Conservation (phyloP, 2,113 vertebrate species). For the Chaenocephalus aceratus region DNA sequence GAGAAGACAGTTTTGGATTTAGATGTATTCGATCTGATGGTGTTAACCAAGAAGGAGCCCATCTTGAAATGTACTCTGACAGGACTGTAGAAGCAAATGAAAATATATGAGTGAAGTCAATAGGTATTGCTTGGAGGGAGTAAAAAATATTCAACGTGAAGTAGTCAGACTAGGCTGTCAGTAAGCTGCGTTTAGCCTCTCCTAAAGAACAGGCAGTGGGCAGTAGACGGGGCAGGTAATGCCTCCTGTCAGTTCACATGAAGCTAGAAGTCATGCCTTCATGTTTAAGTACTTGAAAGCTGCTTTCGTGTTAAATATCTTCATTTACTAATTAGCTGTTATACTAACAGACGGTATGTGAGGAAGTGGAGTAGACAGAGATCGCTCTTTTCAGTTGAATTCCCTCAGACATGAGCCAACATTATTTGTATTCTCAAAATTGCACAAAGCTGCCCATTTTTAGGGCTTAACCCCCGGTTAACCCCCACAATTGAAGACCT, state of each 20-base stretch:
- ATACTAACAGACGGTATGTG: not conserved
- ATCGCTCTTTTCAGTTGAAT: slow-evolving; percentile 5
- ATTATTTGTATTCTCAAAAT: slow-evolving; percentile 3
- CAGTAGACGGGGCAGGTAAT: slow-evolving; percentile 29
- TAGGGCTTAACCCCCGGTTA: not conserved
- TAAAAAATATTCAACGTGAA: slow-evolving; percentile 25
- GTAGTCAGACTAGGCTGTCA: slow-evolving; percentile 18
- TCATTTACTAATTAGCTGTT: slow-evolving; percentile 15
- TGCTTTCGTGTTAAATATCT: slow-evolving; percentile 12
- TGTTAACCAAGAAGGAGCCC: not conserved
- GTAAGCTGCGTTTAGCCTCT: slow-evolving; percentile 18
- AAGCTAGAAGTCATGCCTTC: slow-evolving; percentile 2
- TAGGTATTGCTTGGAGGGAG: slow-evolving; percentile 8
- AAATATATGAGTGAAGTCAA: slow-evolving; percentile 20
- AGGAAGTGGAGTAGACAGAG: slow-evolving; percentile 18
- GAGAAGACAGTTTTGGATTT: not conserved
- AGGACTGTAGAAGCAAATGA: slow-evolving; percentile 8
- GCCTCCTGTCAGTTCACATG: slow-evolving; percentile 16
- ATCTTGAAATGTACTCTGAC: slow-evolving; percentile 11
- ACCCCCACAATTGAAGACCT: slow-evolving; percentile 8
- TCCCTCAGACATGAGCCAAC: slow-evolving; percentile 15
- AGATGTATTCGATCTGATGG: slow-evolving; percentile 7
- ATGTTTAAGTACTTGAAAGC: slow-evolving; percentile 15
- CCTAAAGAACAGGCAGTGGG: slow-evolving; percentile 25
- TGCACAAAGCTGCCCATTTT: not conserved